Evolutionary conservation across 1,140 invertebrate species (phyloP), one percentile per base, ranked within the genome.

Genomic region (Tetramorium parvispinum): DNA sequence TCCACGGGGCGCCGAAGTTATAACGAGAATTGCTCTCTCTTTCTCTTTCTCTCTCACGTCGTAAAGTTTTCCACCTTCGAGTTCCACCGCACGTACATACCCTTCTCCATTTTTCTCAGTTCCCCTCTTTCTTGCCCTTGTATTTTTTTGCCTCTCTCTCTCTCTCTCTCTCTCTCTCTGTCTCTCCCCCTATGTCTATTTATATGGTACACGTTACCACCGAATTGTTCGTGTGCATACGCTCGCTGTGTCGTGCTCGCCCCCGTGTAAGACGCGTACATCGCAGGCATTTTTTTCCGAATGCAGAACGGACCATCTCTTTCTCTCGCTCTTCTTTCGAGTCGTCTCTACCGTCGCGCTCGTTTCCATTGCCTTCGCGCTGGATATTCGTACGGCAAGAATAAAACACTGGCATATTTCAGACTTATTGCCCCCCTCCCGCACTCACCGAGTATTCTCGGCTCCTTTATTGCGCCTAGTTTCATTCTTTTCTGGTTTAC

Each of bases 341-440:
- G 55, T 49, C 16, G 32, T 37, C 46, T 51, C n/a, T 55, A 7
- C 8, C 51, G 37, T 13, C 21, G 43, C 51, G 21, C 40, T 59
- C 43, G 78, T 63, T 46, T 43, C 68, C 57, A 61, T 46, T 43
- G 79, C 61, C 51, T 27, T 86, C 61, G 27, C 46, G 81, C 66
- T 49, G 76, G 85, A 85, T 88, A 91, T 91, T 91, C 89, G 86
- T 85, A 82, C 86, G 79, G 70, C 59, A 85, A 87, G 83, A 93
- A 93, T 91, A 93, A 93, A 93, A 93, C 89, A 87, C 88, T 65
- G 87, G 88, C 90, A 93, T 92, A 93, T 93, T 93, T 93, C 92
- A 93, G 91, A 93, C 92, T 93, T 93, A 93, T 93, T 93, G 92
- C 86, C 65, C 66, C 24, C 7, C 51, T 13, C 61, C 16, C 78